Evolutionary conservation across 2,888 invertebrate species (phyloP), one percentile per base, ranked within the genome.

Genomic region (Orthosia gothica): DNA sequence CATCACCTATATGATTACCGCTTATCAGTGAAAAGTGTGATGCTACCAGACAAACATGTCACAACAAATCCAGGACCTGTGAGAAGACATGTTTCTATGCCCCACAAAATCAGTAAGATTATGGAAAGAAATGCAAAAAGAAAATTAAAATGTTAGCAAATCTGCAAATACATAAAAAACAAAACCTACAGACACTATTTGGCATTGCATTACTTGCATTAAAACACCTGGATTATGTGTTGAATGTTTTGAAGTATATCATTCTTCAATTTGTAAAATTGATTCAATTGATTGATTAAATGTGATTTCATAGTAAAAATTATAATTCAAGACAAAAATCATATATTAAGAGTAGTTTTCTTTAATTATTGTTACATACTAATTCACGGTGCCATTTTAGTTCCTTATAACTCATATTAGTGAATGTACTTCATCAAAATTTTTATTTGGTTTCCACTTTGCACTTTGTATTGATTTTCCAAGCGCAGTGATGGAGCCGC

Each of bases 211-310:
- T 63, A 63, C 63, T 63, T 63, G 49, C 26, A 64, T 32, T n/a
- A 18, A 50, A 64, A 50, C 50, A 64, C 63, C 63, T 64, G 63
- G 50, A 64, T 50, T 50, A 64, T 64, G 63, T 50, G 63, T 50
- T 26, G 50, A 50, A 64, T 50, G 50, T 50, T 50, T 64, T 13
- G 26, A 50, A 63, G 63, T 26, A 63, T 49, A 50, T 63, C n/a
- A n/a, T n/a, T n/a, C 63, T 50, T 18, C 49, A 18, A 49, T 63
- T 63, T 26, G 18, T 50, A 62, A 23, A 47, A 62, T 57, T 57
- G n/a, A n/a, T n/a, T n/a, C n/a, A n/a, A n/a, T n/a, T n/a, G n/a
- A n/a, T 26, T 26, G 26, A 26, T 26, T 26, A 26, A 26, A 26
- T 26, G 4, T 26, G 26, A 26, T 26, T 20, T 54, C 26, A 26